Evolutionary conservation across 1,140 invertebrate genomes (phyloP).

Genomic region (Ceratina australensis): DNA sequence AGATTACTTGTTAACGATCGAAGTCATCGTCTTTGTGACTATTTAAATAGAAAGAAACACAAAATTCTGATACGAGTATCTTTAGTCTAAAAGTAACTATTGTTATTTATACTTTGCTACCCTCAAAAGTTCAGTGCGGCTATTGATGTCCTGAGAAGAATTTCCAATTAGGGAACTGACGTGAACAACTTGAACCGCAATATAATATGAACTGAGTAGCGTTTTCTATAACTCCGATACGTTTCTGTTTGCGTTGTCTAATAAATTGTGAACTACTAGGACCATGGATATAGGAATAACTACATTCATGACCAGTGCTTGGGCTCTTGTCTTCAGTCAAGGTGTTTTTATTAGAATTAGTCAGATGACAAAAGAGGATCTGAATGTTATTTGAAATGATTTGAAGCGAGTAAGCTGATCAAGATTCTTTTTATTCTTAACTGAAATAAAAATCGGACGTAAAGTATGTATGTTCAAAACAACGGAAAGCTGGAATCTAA

Average conservation of each 20-base stretch:
- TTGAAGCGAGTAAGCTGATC: neutral
- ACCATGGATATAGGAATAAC: no score
- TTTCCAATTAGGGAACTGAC: conserved; percentile 26
- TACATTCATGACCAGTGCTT: no score
- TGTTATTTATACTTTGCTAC: conserved; percentile 17
- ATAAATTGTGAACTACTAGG: no score
- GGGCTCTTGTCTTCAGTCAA: no score
- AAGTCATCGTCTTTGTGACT: neutral
- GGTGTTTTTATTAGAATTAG: neutral
- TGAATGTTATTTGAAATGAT: neutral
- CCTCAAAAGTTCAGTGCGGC: conserved; percentile 2
- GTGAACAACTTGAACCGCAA: conserved; percentile 21
- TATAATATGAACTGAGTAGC: neutral
- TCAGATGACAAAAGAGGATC: neutral
- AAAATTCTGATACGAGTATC: neutral
- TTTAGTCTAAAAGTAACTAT: neutral
- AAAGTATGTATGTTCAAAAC: neutral
- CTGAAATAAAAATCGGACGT: neutral
- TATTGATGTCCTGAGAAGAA: neutral
- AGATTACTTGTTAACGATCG: neutral
- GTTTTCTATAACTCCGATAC: neutral
- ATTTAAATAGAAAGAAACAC: neutral
- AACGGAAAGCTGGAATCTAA: conserved; percentile 20
- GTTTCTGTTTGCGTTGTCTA: conserved; percentile 5
- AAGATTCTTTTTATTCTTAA: neutral